phyloP scores from a whole-genome alignment of 2,113 vertebrate genomes.

The Reinhardtius hippoglossoides region DNA sequence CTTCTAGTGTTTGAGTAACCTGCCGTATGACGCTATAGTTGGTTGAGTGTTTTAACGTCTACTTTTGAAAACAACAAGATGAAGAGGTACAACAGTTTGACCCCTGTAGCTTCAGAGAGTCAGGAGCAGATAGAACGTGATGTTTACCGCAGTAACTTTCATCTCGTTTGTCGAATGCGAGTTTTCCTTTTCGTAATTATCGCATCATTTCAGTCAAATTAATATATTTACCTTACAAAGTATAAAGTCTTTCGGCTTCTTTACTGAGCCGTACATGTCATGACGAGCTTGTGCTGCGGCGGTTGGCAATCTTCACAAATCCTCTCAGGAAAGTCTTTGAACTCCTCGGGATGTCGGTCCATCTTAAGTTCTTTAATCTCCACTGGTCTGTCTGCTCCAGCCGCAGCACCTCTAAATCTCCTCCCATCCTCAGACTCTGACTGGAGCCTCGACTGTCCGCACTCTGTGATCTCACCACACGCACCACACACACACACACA shows the following conservation, averaged over 20 bases:
- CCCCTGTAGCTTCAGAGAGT: too few species aligned
- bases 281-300: constrained; percentile 23
- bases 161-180: not conserved
- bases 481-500: constrained; percentile 19
- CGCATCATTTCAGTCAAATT: not conserved
- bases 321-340: constrained; percentile 65
- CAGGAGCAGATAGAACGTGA: not conserved
- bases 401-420: constrained; percentile 72
- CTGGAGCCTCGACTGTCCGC: constrained; percentile 57
- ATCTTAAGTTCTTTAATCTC: constrained; percentile 76
- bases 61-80: constrained; percentile 18
- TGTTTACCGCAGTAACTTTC: not conserved
- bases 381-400: constrained; percentile 60
- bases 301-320: constrained; percentile 33
- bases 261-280: not conserved
- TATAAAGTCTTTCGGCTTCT: not conserved
- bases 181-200: not conserved
- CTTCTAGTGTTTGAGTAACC: constrained; percentile 21
- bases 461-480: constrained; percentile 58
- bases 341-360: constrained; percentile 60
- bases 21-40: not conserved
- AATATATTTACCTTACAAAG: not conserved
- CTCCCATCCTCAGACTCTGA: constrained; percentile 60
- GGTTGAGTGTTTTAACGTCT: constrained; percentile 23
- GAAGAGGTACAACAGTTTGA: not conserved